A percentile compares a stretch with the other conserved stretches of the same genome.
Conservation (phyloP, 1,140 invertebrate species). For the Scaptomyza graminum region DNA sequence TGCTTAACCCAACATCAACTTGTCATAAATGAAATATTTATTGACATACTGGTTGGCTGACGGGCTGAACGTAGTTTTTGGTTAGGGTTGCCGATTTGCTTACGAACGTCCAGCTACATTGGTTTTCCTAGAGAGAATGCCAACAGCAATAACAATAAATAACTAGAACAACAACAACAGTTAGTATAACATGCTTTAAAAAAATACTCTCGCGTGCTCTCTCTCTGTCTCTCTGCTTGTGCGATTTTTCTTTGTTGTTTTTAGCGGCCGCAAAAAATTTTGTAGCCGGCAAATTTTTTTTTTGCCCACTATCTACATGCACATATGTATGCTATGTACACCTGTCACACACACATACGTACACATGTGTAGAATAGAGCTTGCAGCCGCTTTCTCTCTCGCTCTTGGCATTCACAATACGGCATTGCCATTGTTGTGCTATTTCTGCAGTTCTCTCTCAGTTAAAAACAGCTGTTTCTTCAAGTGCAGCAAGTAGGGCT, state of each 20-base stretch:
- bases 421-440: constrained; percentile 17
- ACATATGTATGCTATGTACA: too few species aligned
- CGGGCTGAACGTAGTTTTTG: constrained; percentile 16
- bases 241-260: constrained; percentile 30
- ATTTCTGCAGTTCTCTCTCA: neutral
- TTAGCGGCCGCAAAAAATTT: constrained; percentile 41
- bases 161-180: constrained; percentile 16
- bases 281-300: constrained; percentile 40
- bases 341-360: constrained; percentile 15
- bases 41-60: constrained; percentile 42
- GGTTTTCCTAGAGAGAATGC: constrained; percentile 14
- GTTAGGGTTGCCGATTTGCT: constrained; percentile 6
- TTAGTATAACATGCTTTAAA: constrained; percentile 1
- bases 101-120: constrained; percentile 7
- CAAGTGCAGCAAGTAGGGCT: constrained; percentile 40
- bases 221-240: neutral
- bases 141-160: constrained; percentile 46
- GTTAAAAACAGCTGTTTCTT: constrained; percentile 35
- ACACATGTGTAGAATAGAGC: neutral
- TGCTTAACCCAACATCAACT: constrained; percentile 52
- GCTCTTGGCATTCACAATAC: constrained; percentile 35
- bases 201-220: neutral
- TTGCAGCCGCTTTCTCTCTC: constrained; percentile 10
- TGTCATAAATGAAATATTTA: constrained; percentile 77
- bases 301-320: constrained; percentile 17